Evolutionary conservation across 1,140 invertebrate genomes (phyloP), one percentile per base, ranked within the genome.

Genomic region (Pissodes strobi): DNA sequence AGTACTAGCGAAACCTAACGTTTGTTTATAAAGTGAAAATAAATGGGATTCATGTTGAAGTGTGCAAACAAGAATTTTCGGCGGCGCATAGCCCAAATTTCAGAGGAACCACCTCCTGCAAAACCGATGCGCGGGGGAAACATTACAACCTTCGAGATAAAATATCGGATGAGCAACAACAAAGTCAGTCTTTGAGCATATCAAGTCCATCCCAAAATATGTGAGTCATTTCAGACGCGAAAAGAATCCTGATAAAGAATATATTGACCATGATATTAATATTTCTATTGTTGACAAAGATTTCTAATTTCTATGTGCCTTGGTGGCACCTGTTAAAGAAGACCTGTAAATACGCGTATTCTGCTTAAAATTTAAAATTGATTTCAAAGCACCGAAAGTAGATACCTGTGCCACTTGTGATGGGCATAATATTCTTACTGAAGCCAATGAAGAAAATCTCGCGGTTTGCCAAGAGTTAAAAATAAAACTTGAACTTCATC

Each of bases 141-240:
- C 30, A 34, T n/a, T 8, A 34, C 30, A 34, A 34, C 30, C 30
- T 6, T 34, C n/a, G 6, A 8, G n/a, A 34, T 34, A 34, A 34
- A 34, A 34, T 34, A 8, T 34, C 30, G 30, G 30, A 34, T 6
- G 30, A 34, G 30, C 30, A 34, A 34, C n/a, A n/a, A 34, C n/a
- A 5, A 5, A 17, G 15, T 43, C 39, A 43, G 39, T 43, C 15
- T 12, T 9, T 12, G 39, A 9, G 9, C 60, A 49, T 18, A 59
- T 59, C 15, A 17, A 59, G 22, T 21, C 19, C 5, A n/a, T n/a
- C n/a, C n/a, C n/a, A n/a, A n/a, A n/a, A n/a, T n/a, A n/a, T n/a
- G n/a, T n/a, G n/a, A n/a, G 61, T 37, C 61, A 57, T 21, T 64
- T 56, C 19, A 64, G 61, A n/a, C 45, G 49, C 1, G 22, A 64